Evolutionary conservation across 2,888 invertebrate genomes (phyloP).

Genomic region (Fragum whitleyi): DNA sequence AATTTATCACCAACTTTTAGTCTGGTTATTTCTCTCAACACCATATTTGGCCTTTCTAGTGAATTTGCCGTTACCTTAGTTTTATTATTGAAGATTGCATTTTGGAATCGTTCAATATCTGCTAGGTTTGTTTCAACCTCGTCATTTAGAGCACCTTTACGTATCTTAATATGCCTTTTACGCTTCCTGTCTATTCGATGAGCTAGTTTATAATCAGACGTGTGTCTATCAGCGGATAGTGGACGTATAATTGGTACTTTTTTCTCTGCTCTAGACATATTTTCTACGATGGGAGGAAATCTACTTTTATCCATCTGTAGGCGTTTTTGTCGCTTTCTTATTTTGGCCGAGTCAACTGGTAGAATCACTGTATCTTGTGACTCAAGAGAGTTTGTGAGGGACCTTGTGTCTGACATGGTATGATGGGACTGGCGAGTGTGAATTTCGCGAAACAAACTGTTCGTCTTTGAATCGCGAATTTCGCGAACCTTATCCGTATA

Average conservation of each 20-base stretch:
- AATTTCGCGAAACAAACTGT: slow-evolving; percentile 50
- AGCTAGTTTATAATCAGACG: not conserved
- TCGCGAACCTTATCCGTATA: slow-evolving; percentile 57
- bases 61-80: not conserved
- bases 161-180: not conserved
- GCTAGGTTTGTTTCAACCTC: not conserved
- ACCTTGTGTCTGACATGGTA: not conserved
- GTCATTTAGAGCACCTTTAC: not conserved
- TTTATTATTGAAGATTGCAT: not conserved
- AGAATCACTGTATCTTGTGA: not conserved
- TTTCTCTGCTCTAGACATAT: not conserved
- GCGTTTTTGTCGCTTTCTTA: slow-evolving; percentile 10
- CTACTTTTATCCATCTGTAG: not conserved
- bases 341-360: slow-evolving; percentile 23
- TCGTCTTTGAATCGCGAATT: slow-evolving; percentile 34
- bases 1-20: not conserved
- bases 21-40: not conserved
- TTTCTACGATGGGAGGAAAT: slow-evolving; percentile 12
- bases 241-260: not conserved
- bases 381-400: slow-evolving; percentile 12
- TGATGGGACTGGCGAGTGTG: slow-evolving; percentile 39
- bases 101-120: not conserved
- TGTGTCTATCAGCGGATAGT: slow-evolving; percentile 5
- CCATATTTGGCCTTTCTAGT: not conserved
- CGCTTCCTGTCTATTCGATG: not conserved